Conservation (phyloP, 2,888 invertebrate genomes). For the Drosophila melanocephala region DNA sequence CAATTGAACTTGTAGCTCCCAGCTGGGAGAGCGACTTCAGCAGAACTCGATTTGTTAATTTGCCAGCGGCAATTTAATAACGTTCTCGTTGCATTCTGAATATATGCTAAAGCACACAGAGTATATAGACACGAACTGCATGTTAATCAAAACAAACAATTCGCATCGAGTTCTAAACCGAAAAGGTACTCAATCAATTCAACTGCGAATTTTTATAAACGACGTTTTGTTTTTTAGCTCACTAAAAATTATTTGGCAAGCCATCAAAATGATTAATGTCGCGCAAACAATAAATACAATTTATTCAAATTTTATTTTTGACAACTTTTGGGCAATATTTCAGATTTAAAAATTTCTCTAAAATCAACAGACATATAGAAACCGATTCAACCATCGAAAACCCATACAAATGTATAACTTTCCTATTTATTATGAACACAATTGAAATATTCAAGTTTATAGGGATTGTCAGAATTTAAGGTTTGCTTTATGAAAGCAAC, state of each 20-base stretch:
- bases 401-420: neutral
- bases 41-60: slow-evolving; percentile 54
- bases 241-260: slow-evolving; percentile 18
- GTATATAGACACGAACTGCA: slow-evolving; percentile 17
- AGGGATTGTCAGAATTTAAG: too few species aligned
- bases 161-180: slow-evolving; percentile 5
- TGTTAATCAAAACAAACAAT: slow-evolving; percentile 25
- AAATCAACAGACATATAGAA: neutral
- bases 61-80: slow-evolving; percentile 32
- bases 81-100: slow-evolving; percentile 25
- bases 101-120: neutral
- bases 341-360: neutral
- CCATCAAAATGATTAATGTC: slow-evolving; percentile 55
- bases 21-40: slow-evolving; percentile 33
- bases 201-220: slow-evolving; percentile 21
- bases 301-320: slow-evolving; percentile 13
- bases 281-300: slow-evolving; percentile 17
- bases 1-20: slow-evolving; percentile 59
- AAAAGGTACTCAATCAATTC: slow-evolving; percentile 39
- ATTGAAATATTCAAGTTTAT: neutral
- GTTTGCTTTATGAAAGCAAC: neutral
- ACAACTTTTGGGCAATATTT: neutral
- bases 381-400: neutral
- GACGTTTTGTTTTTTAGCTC: slow-evolving; percentile 22
- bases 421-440: neutral